Evolutionary conservation across 2,797 vertebrate species (phyloP), one percentile per base, ranked within the genome.

Genomic region (Oreortyx pictus): DNA sequence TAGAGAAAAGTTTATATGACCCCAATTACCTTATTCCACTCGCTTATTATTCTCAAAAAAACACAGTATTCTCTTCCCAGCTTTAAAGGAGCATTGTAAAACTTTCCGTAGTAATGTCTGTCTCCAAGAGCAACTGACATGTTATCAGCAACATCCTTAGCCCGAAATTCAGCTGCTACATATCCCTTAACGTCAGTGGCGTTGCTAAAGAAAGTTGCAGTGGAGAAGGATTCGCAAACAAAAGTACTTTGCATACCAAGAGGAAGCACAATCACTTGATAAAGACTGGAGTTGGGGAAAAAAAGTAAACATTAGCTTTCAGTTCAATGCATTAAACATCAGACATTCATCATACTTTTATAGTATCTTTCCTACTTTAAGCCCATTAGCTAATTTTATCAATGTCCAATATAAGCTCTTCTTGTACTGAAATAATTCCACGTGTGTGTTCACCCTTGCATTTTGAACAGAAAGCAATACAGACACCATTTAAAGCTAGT

Each of bases 241-340:
- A 99, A 99, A 50, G 97, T 97, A 93, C 97, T 96, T 37, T 97
- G 95, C 25, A 96, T 96, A 56, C 97, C 97, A 43, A 98, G 76
- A 27, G 98, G 98, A 93, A 99, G 94, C 86, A 99, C 99, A 82
- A 99, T 98, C 87, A 99, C 98, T 96, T 99, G 99, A 96, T 99
- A 99, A 47, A 98, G 95, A 96, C 99, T 99, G 95, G 37, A 96
- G 97, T 43, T 50, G 91, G 86, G 94, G 68, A 94, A 94, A 82
- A 83, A 94, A 93, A 73, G 33, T 11, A 76, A 80, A 12, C 2
- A 17, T 92, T 77, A 95, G 41, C 50, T 12, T 12, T 52, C 39
- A 64, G 20, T 84, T 76, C 70, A 80, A 37, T 25, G 9, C 75
- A 86, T 49, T 29, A 83, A 70, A 20, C 9, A 72, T 60, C 37